Evolutionary conservation across 2,888 invertebrate species (phyloP).

Genomic region (Heliothis peltigera): DNA sequence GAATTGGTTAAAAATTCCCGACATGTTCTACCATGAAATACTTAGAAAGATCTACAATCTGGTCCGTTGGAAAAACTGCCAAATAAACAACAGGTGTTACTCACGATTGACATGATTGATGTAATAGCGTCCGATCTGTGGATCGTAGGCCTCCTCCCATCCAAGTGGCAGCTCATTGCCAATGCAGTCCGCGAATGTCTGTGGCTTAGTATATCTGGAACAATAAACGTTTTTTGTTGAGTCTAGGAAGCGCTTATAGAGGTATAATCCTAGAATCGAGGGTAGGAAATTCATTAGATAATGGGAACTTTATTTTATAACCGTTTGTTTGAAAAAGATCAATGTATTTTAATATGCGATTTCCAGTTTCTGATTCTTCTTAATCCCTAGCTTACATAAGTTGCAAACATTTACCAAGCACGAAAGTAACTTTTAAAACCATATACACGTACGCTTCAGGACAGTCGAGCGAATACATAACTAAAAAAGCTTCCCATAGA

Average conservation of each 20-base stretch:
- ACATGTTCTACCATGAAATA: constrained; percentile 31
- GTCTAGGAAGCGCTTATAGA: constrained; percentile 51
- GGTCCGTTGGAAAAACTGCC: constrained; percentile 34
- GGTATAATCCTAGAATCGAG: constrained; percentile 36
- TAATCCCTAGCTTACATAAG: background rate
- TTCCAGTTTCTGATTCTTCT: constrained; percentile 8
- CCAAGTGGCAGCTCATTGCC: constrained; percentile 99
- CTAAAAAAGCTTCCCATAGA: constrained; percentile 64
- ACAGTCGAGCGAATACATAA: constrained; percentile 28
- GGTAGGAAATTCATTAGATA: constrained; percentile 27
- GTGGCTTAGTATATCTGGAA: constrained; percentile 98
- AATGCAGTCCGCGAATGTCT: constrained; percentile 99
- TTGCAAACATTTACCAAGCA: background rate
- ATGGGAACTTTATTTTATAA: constrained; percentile 14
- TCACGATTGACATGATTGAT: constrained; percentile 99
- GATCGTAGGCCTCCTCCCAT: constrained; percentile 99
- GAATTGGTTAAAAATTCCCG: constrained; percentile 44
- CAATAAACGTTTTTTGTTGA: constrained; percentile 70
- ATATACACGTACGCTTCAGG: constrained; percentile 16
- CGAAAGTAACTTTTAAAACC: constrained; percentile 13
- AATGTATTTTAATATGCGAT: constrained; percentile 7
- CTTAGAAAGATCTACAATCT: constrained; percentile 30
- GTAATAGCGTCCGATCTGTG: constrained; percentile 98
- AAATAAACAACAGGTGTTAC: constrained; percentile 79
- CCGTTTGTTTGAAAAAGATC: constrained; percentile 6